Conservation (phyloP, 2,113 vertebrate species). For the Dipodomys merriami region DNA sequence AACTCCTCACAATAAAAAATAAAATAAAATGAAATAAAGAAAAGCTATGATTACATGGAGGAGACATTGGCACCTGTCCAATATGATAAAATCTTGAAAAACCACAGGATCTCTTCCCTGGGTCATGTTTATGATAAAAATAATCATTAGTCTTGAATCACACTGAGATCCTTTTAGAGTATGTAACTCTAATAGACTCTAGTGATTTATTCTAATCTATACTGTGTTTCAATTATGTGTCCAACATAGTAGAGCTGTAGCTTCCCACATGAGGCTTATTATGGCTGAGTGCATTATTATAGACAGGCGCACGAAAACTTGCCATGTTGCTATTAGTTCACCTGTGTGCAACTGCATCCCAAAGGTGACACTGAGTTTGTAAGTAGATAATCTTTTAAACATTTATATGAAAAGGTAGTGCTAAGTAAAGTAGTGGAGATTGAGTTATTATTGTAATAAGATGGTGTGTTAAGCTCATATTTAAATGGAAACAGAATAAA, state of each 20-base stretch:
- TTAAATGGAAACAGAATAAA: slow-evolving; percentile 45
- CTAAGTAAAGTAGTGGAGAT: background rate
- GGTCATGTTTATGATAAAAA: slow-evolving; percentile 27
- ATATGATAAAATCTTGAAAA: background rate
- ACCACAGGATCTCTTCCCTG: background rate
- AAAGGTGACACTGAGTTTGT: background rate
- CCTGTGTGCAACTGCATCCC: background rate
- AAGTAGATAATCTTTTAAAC: slow-evolving; percentile 6
- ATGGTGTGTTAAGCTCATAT: background rate
- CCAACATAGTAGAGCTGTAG: slow-evolving; percentile 3
- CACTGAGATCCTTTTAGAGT: background rate
- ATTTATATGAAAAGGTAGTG: slow-evolving; percentile 25
- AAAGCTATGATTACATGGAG: too few relatives aligned
- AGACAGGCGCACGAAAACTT: background rate
- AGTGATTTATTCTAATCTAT: background rate
- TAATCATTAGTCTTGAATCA: background rate
- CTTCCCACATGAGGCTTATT: background rate
- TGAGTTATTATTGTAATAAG: slow-evolving; percentile 12
- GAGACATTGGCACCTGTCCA: too few relatives aligned
- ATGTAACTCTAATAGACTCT: background rate
- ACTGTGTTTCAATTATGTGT: background rate
- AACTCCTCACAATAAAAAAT: too few relatives aligned
- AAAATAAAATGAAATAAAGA: too few relatives aligned
- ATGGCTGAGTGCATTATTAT: background rate
- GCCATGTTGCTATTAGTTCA: background rate